Percentiles rank a stretch among this genome's conserved stretches.
phyloP scores from a whole-genome alignment of 2,888 invertebrate genomes.

The Ecdyonurus torrentis region DNA sequence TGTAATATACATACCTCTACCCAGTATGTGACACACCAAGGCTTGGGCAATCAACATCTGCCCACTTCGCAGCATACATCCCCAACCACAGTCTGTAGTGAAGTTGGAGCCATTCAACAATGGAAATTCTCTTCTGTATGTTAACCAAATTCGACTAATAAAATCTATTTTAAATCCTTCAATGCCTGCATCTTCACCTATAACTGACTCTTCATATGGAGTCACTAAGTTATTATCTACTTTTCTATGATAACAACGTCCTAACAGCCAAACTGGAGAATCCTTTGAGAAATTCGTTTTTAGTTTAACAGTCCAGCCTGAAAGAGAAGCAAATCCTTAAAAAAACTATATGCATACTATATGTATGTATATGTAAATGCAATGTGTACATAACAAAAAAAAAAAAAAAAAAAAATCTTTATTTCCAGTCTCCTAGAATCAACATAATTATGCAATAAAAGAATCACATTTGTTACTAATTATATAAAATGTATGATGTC shows the following conservation, averaged over 20 bases:
- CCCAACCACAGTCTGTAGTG: slow-evolving; percentile 90
- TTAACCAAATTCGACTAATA: slow-evolving; percentile 69
- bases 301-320: slow-evolving; percentile 61
- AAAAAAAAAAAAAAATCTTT: too few relatives aligned
- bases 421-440: too few relatives aligned
- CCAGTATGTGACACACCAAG: slow-evolving; percentile 64
- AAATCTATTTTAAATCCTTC: slow-evolving; percentile 76
- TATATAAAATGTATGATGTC: too few relatives aligned
- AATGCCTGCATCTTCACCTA: slow-evolving; percentile 34
- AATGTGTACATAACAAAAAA: too few relatives aligned
- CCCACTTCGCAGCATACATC: slow-evolving; percentile 74
- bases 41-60: slow-evolving; percentile 89
- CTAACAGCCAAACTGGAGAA: slow-evolving; percentile 74
- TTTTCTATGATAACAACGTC: slow-evolving; percentile 65
- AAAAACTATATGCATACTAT: too few relatives aligned
- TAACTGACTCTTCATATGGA: slow-evolving; percentile 9
- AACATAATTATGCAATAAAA: too few relatives aligned
- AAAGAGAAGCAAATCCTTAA: slow-evolving; percentile 10
- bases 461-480: too few relatives aligned
- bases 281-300: slow-evolving; percentile 64
- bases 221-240: too few relatives aligned
- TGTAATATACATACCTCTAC: slow-evolving; percentile 37
- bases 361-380: too few relatives aligned
- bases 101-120: slow-evolving; percentile 60
- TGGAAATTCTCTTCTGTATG: slow-evolving; percentile 74